Evolutionary conservation across 2,888 invertebrate species (phyloP).

Genomic region (Parnassius orleans): DNA sequence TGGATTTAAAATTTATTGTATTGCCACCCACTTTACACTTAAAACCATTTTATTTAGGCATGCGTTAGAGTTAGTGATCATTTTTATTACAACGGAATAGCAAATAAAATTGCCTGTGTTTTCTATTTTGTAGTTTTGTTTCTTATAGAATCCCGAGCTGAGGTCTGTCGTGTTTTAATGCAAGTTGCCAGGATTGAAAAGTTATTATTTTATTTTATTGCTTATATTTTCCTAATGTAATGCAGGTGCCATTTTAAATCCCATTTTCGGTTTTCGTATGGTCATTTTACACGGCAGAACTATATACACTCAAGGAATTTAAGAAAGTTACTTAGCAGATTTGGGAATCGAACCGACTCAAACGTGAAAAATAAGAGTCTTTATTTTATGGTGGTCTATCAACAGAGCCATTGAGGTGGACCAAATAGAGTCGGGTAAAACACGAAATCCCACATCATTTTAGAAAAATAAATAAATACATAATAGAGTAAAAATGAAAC

Average conservation of each 20-base stretch:
- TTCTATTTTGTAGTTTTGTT: conserved; percentile 3
- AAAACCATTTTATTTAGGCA: conserved; percentile 24
- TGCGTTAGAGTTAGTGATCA: neutral
- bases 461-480: no score
- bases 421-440: no score
- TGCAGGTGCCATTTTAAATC: conserved; percentile 8
- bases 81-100: conserved; percentile 1
- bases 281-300: no score
- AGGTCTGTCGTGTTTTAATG: conserved; percentile 9
- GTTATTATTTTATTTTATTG: conserved; percentile 4
- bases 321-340: no score
- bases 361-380: no score
- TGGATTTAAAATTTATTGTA: conserved; percentile 79
- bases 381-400: no score
- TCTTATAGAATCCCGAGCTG: conserved; percentile 7
- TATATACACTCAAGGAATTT: no score
- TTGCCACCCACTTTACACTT: conserved; percentile 62
- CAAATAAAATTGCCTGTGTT: neutral
- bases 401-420: no score
- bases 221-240: conserved; percentile 1
- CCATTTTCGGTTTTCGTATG: neutral
- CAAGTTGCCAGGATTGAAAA: conserved; percentile 5
- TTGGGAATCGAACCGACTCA: no score
- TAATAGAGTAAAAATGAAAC: no score
- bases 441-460: no score